Percentiles rank a stretch among this genome's conserved stretches.
These are phyloP conservation scores for Dicyrtoma fusca DNA, from an alignment of 2,888 invertebrate species.

Conservation along the genomic window DNA sequence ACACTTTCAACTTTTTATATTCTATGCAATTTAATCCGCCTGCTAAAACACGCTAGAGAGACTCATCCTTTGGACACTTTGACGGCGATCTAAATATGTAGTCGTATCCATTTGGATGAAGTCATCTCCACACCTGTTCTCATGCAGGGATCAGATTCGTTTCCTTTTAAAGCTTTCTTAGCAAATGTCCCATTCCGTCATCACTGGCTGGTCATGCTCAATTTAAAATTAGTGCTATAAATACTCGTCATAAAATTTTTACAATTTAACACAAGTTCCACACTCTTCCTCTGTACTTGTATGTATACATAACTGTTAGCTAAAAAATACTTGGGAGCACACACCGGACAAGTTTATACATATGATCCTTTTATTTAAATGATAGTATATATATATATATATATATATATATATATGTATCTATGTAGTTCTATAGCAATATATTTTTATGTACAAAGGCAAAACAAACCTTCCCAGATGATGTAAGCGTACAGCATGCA, in stretches of 20 bases:
- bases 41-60: no score
- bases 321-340: slow-evolving; percentile 6
- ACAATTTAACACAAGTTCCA: not conserved
- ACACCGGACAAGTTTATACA: not conserved
- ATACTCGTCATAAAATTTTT: not conserved
- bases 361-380: not conserved
- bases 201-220: slow-evolving; percentile 20
- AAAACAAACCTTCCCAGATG: not conserved
- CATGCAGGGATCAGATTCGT: not conserved
- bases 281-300: not conserved
- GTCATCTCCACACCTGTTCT: no score
- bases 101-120: no score
- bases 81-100: no score
- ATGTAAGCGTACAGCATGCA: no score
- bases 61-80: no score
- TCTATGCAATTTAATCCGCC: no score
- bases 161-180: slow-evolving; percentile 33
- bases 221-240: not conserved
- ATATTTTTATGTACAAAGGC: slow-evolving; percentile 3
- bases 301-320: not conserved
- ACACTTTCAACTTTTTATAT: no score
- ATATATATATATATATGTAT: no score
- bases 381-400: not conserved
- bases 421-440: no score
- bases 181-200: slow-evolving; percentile 27